Conservation (phyloP, 1,140 invertebrate species). For the Heliconius hermathena region DNA sequence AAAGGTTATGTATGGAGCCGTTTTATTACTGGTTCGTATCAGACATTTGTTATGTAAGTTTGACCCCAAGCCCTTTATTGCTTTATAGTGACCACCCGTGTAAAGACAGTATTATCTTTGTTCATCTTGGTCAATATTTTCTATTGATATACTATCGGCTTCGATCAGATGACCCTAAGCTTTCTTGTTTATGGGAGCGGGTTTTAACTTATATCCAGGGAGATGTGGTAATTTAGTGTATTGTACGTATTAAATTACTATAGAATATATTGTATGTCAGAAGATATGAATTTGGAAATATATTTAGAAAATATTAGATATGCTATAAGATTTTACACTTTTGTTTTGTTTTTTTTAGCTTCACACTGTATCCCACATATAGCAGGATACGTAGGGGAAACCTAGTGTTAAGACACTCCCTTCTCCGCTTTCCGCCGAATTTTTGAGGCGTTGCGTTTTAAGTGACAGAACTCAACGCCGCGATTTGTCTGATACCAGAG, state of each 20-base stretch:
- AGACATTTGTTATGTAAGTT: constrained; percentile 48
- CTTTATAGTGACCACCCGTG: constrained; percentile 58
- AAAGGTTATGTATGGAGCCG: constrained; percentile 39
- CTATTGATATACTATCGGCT: constrained; percentile 65
- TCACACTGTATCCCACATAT: too few relatives aligned
- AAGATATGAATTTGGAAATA: not conserved
- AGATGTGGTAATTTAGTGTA: not conserved
- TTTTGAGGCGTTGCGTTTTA: too few relatives aligned
- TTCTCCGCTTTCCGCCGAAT: too few relatives aligned
- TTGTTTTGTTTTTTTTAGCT: too few relatives aligned
- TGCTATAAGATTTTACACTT: too few relatives aligned
- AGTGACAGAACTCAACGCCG: too few relatives aligned
- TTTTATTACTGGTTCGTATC: constrained; percentile 47
- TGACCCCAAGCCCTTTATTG: constrained; percentile 55
- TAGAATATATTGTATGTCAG: not conserved
- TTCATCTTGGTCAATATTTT: constrained; percentile 72
- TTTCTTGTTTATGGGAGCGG: constrained; percentile 37
- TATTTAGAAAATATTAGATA: too few relatives aligned
- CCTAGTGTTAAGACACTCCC: too few relatives aligned
- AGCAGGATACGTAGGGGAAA: too few relatives aligned
- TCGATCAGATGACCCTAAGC: constrained; percentile 53
- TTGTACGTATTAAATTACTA: not conserved
- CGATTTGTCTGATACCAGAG: too few relatives aligned
- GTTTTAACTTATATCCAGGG: constrained; percentile 26
- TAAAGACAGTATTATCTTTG: constrained; percentile 59